Evolutionary conservation across 2,797 vertebrate genomes (phyloP).

Genomic region (Numenius phaeopus): DNA sequence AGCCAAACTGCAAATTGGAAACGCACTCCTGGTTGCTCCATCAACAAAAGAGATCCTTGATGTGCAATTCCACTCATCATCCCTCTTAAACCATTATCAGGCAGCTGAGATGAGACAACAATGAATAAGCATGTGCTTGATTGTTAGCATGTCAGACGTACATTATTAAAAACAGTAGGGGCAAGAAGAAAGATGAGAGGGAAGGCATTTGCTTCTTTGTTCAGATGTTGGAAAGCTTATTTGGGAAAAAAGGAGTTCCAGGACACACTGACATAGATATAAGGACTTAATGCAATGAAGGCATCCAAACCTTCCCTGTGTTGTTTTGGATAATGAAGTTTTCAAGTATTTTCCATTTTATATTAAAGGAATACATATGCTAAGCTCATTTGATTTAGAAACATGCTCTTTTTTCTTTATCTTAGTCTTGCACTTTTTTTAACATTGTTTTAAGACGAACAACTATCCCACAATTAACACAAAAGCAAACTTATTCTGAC

Average conservation of each 20-base stretch:
- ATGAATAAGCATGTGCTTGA: slow-evolving; percentile 55
- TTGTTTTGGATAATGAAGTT: slow-evolving; percentile 3
- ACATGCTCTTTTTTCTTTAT: background rate
- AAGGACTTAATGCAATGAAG: background rate
- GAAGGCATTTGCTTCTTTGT: slow-evolving; percentile 55
- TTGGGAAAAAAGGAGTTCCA: slow-evolving; percentile 49
- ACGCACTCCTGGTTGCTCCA: slow-evolving; percentile 36
- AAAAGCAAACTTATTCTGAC: background rate
- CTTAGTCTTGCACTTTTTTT: background rate
- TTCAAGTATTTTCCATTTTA: background rate
- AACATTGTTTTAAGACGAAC: background rate
- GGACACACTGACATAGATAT: background rate
- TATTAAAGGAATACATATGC: background rate
- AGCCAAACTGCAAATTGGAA: slow-evolving; percentile 77
- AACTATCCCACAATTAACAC: background rate
- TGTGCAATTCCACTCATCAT: slow-evolving; percentile 68
- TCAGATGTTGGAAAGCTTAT: slow-evolving; percentile 22
- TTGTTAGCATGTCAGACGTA: slow-evolving; percentile 70
- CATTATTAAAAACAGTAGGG: slow-evolving; percentile 71
- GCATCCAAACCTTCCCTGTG: background rate
- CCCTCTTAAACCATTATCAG: slow-evolving; percentile 61
- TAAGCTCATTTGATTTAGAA: background rate
- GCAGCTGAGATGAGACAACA: slow-evolving; percentile 75
- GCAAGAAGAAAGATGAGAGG: slow-evolving; percentile 43
- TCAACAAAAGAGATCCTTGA: slow-evolving; percentile 67